Evolutionary conservation across 2,888 invertebrate genomes (phyloP), one percentile per base, ranked within the genome.

Genomic region (Escarpia spicata): DNA sequence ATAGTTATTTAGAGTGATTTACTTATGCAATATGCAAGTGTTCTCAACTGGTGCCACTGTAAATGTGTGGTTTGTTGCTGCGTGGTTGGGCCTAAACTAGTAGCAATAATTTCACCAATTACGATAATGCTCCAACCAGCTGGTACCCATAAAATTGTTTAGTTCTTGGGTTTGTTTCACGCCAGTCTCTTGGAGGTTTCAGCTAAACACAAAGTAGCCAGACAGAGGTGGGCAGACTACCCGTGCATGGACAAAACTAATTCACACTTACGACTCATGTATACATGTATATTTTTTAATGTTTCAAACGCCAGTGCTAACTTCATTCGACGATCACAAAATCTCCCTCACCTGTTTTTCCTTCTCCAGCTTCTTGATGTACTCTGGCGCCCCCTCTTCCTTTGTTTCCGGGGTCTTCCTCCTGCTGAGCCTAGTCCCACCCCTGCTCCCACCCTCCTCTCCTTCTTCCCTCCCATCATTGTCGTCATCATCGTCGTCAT

Each of bases 331-430:
- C 3, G 3, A 19, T 43, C 43, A 19, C 26, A 91, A 91, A 26
- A 12, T n/a, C 45, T 43, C 19, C 91, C 91, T 91, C 91, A 90
- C 93, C 93, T 92, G 91, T 12, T 89, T 91, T 58, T 92, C 93
- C 12, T 93, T 93, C 75, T 45, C 92, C n/a, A 52, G 44, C 45
- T 44, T 91, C 45, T 44, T 58, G 26, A 75, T 6, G 75, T 75
- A 75, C 92, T 90, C 58, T 6, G 92, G 92, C 90, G 89, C 92
- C 60, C 92, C 92, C 43, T 91, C 90, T 26, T 92, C 75, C 26
- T 75, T 75, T n/a, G 19, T 2, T 6, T 26, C 75, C 26, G n/a
- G 3, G 6, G n/a, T 26, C 75, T 75, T 75, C 75, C 75, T 75
- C 19, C 75, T 26, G 26, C 26, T 75, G 52, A 9, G 9, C 52